A percentile compares a stretch with the other conserved stretches of the same genome.
These are phyloP conservation scores for Cryptocephalus primarius DNA, from an alignment of 2,888 invertebrate species.

Conservation along the genomic window DNA sequence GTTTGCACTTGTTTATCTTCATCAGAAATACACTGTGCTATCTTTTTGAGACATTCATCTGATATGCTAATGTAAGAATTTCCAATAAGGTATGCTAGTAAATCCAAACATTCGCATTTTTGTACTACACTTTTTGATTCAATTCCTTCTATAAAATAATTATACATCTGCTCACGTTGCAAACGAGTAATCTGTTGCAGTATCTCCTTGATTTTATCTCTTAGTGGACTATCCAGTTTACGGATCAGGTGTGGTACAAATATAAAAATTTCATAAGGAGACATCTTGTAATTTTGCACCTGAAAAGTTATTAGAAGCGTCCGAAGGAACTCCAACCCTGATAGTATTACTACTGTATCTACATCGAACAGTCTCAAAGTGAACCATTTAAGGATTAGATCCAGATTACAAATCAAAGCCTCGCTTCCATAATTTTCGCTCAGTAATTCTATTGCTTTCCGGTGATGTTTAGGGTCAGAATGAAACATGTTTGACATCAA, in stretches of 20 bases:
- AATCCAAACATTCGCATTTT: constrained; percentile 91
- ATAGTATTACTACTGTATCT: constrained; percentile 92
- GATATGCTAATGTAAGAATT: constrained; percentile 75
- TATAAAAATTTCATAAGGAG: constrained; percentile 82
- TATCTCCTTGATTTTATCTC: constrained; percentile 77
- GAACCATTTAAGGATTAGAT: constrained; percentile 92
- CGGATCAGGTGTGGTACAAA: constrained; percentile 91
- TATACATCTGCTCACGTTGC: constrained; percentile 82
- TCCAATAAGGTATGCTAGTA: constrained; percentile 77
- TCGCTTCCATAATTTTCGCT: constrained; percentile 73
- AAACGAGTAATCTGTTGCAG: constrained; percentile 76
- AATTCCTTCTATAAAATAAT: constrained; percentile 86
- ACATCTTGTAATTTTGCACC: constrained; percentile 71
- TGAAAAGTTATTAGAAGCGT: constrained; percentile 72
- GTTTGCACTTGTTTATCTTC: constrained; percentile 92
- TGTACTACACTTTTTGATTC: constrained; percentile 96
- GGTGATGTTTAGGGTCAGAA: constrained; percentile 83
- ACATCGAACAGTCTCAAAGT: constrained; percentile 97
- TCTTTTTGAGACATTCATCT: constrained; percentile 70
- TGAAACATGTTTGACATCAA: constrained; percentile 90
- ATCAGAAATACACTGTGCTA: constrained; percentile 92
- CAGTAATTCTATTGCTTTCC: constrained; percentile 88
- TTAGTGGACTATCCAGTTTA: constrained; percentile 92
- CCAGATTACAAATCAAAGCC: constrained; percentile 80
- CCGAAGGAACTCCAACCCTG: constrained; percentile 86